A percentile compares a stretch with the other conserved stretches of the same genome.
Conservation (phyloP, 2,888 invertebrate genomes). For the Leucophenga maculata region DNA sequence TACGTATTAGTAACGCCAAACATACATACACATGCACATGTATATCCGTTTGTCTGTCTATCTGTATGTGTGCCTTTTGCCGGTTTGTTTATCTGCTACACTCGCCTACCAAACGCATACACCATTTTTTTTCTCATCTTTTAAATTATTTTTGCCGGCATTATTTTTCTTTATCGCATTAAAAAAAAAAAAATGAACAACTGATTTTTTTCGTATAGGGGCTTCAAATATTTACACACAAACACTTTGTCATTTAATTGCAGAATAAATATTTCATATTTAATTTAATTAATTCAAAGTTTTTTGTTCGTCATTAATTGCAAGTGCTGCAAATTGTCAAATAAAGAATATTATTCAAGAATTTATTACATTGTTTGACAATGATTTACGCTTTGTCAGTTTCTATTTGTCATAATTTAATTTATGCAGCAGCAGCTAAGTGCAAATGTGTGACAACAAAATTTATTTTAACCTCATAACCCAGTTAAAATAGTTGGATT, state of each 20-base stretch:
- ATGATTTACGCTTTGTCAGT: slow-evolving; percentile 35
- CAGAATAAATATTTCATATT: slow-evolving; percentile 24
- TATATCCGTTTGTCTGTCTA: slow-evolving; percentile 28
- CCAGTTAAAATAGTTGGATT: slow-evolving; percentile 31
- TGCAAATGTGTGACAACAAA: slow-evolving; percentile 16
- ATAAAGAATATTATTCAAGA: no score
- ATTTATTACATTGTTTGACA: slow-evolving; percentile 20
- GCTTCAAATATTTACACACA: slow-evolving; percentile 15
- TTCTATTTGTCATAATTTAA: slow-evolving; percentile 43
- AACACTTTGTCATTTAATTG: slow-evolving; percentile 5
- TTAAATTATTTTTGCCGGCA: slow-evolving; percentile 40
- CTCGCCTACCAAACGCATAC: slow-evolving; percentile 1
- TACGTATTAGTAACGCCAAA: no score
- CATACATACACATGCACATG: background rate
- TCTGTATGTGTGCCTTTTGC: slow-evolving; percentile 34
- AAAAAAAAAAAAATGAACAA: slow-evolving; percentile 5
- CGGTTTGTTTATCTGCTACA: slow-evolving; percentile 49
- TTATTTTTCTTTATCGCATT: slow-evolving; percentile 31
- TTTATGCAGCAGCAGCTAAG: slow-evolving; percentile 38
- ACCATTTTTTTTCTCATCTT: slow-evolving; percentile 35
- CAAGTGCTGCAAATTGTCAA: no score
- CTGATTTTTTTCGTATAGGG: slow-evolving; percentile 6
- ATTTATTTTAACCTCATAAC: slow-evolving; percentile 39
- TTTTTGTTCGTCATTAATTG: background rate
- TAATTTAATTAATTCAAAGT: slow-evolving; percentile 10